Conservation (phyloP, 2,888 invertebrate species). For the Nomada fabriciana region DNA sequence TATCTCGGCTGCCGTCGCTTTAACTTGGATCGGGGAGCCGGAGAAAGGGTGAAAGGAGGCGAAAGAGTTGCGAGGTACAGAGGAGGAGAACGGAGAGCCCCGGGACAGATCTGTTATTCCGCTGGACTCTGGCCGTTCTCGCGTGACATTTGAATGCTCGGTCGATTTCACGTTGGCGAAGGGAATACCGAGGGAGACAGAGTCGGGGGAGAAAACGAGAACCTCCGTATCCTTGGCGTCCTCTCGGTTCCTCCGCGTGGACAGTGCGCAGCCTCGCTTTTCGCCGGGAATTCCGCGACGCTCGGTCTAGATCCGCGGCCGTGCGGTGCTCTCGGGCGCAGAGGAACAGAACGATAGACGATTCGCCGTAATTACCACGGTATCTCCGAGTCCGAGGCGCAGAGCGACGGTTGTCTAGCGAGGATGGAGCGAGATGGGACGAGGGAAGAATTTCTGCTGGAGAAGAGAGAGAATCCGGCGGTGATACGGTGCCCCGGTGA, state of each 20-base stretch:
- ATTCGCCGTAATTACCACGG: conserved; percentile 63
- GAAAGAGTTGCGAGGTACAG: conserved; percentile 36
- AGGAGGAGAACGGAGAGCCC: conserved; percentile 56
- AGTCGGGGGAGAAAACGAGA: conserved; percentile 41
- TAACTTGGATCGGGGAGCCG: conserved; percentile 64
- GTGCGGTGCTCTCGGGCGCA: not conserved
- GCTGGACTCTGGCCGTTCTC: conserved; percentile 77
- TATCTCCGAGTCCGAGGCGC: conserved; percentile 57
- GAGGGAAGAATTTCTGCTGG: conserved; percentile 62
- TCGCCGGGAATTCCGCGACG: conserved; percentile 26
- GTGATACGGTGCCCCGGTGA: conserved; percentile 68
- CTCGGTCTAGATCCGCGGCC: conserved; percentile 27
- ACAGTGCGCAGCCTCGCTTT: not conserved
- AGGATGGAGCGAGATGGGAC: conserved; percentile 36
- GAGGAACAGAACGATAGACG: conserved; percentile 13
- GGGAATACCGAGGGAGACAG: conserved; percentile 38
- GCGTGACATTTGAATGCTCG: conserved; percentile 83
- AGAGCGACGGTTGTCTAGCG: conserved; percentile 37
- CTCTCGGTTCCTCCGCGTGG: not conserved
- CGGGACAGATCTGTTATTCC: conserved; percentile 82
- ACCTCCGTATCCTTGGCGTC: conserved; percentile 25
- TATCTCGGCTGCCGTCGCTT: conserved; percentile 79
- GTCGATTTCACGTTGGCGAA: conserved; percentile 66
- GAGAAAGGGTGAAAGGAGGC: conserved; percentile 53
- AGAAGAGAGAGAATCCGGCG: conserved; percentile 68